These are phyloP conservation scores for Phortica okadai DNA, from an alignment of 2,888 invertebrate genomes.

Conservation along the genomic window DNA sequence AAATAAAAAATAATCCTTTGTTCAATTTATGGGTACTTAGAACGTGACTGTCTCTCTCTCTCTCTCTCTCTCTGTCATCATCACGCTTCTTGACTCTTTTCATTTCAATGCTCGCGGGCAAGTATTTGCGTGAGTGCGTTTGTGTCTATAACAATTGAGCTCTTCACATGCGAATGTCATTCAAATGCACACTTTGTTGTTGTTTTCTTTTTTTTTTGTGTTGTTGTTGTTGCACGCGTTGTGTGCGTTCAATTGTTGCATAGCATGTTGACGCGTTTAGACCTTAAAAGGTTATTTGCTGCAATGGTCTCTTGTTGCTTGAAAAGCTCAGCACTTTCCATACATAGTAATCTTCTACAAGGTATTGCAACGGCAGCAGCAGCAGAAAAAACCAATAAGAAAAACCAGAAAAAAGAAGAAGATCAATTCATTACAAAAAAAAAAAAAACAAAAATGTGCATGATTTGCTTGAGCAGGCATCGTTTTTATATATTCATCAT, in stretches of 20 bases:
- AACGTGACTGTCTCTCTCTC: too few species aligned
- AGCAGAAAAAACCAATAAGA: background rate
- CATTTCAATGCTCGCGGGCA: background rate
- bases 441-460: background rate
- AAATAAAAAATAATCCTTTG: too few species aligned
- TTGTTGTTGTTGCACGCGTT: background rate
- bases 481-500: slow-evolving; percentile 55
- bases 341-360: slow-evolving; percentile 61
- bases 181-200: background rate
- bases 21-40: too few species aligned
- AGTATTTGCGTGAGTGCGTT: slow-evolving; percentile 4
- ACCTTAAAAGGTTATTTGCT: too few species aligned
- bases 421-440: background rate
- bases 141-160: background rate
- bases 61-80: too few species aligned
- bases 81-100: too few species aligned
- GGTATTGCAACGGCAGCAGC: slow-evolving; percentile 38
- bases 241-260: background rate
- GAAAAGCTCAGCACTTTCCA: background rate
- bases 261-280: background rate
- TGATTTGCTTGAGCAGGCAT: slow-evolving; percentile 33
- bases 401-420: background rate
- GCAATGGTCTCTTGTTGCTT: too few species aligned
- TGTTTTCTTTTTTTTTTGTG: background rate
- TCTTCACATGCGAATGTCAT: too few species aligned